Evolutionary conservation across 2,113 vertebrate genomes (phyloP), one percentile per base, ranked within the genome.

Genomic region (Mus pahari): DNA sequence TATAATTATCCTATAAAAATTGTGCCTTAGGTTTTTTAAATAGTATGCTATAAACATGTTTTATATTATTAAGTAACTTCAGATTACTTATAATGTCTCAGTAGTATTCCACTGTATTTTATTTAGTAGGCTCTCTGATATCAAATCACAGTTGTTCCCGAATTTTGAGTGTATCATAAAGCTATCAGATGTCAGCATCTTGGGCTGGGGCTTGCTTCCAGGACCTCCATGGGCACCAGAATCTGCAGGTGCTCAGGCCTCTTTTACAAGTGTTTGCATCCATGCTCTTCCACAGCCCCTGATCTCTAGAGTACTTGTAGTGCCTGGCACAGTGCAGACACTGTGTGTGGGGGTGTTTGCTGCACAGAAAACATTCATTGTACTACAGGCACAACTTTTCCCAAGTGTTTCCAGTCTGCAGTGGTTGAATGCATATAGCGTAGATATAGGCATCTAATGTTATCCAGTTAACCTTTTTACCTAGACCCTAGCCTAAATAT

Each of bases 11-110:
- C 48, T 66, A 19, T 39, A 89, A 11, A 55, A 74, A 66, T 4
- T 94, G 17, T 96, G 78, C 68, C n/a, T 83, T 42, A 42, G n/a
- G 9, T 95, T 74, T 86, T 68, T 93, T 86, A 92, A 96, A 60
- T 95, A 88, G 5, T 71, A 31, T 78, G n/a, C 26, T 84, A 31
- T 66, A 96, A 94, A 81, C 22, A 50, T 93, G 55, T 88, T 95
- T 90, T 50, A 90, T 92, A 79, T 92, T 71, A 91, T 90, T 87
- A 90, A 79, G 73, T 92, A 79, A 74, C 81, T 92, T 84, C 74
- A 22, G 14, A 92, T 96, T 71, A 87, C 78, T 87, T 86, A 95
- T 94, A 92, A 42, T 89, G 86, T 81, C 26, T 93, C 86, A 31
- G 42, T 78, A 33, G 0, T 91, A 87, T 74, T 96, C 88, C 16